Evolutionary conservation across 1,140 invertebrate genomes (phyloP).

Genomic region (Caenorhabditis brenneri): DNA sequence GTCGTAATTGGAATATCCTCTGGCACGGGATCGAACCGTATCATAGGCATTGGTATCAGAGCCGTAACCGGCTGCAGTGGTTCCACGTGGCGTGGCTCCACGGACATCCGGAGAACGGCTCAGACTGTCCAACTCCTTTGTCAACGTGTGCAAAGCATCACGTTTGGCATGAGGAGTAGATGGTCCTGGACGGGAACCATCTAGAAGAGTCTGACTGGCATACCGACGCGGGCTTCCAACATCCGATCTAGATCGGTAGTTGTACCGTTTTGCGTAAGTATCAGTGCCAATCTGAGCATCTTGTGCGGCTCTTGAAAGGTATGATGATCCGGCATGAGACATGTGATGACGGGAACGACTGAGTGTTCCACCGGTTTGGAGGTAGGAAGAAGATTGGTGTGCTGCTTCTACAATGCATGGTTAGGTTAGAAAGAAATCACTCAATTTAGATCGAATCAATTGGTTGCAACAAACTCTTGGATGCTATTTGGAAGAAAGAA

Average conservation of each 20-base stretch:
- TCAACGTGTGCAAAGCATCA: constrained; percentile 66
- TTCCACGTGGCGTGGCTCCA: constrained; percentile 44
- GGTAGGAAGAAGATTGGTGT: constrained; percentile 18
- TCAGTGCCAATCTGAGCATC: constrained; percentile 59
- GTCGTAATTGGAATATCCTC: constrained; percentile 64
- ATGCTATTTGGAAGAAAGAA: not conserved
- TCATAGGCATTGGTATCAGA: constrained; percentile 65
- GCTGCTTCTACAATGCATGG: constrained; percentile 18
- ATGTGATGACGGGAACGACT: constrained; percentile 59
- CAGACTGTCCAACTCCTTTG: constrained; percentile 68
- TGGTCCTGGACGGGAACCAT: constrained; percentile 67
- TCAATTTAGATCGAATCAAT: constrained; percentile 9
- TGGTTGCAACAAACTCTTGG: constrained; percentile 32
- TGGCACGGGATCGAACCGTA: constrained; percentile 57
- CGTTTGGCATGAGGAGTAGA: constrained; percentile 61
- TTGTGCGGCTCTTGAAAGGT: constrained; percentile 60
- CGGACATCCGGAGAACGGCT: constrained; percentile 64
- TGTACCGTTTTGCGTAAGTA: constrained; percentile 64
- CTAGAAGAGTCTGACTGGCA: constrained; percentile 68
- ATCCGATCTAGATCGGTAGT: constrained; percentile 70
- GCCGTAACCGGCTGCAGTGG: constrained; percentile 56
- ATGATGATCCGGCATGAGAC: constrained; percentile 62
- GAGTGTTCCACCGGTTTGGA: constrained; percentile 27
- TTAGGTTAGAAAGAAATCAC: constrained; percentile 32
- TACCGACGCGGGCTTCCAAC: constrained; percentile 67